Evolutionary conservation across 2,888 invertebrate genomes (phyloP).

Genomic region (Drosophila stalkeri): DNA sequence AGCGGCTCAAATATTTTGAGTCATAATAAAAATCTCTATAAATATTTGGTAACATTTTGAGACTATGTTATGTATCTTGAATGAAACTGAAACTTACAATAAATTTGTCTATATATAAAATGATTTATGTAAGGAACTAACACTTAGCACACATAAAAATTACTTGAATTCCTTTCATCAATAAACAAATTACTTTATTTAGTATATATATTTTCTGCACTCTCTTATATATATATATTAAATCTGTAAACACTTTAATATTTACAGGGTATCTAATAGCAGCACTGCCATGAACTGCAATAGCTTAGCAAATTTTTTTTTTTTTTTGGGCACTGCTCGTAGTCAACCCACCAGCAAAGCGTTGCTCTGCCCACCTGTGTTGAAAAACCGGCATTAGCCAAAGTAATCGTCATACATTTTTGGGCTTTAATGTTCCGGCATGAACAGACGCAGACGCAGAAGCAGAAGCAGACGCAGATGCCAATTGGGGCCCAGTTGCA

Average conservation of each 20-base stretch:
- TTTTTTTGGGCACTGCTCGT: constrained; percentile 2
- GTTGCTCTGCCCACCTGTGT: constrained; percentile 66
- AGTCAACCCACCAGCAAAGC: constrained; percentile 25
- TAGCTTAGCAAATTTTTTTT: constrained; percentile 3
- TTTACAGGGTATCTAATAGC: constrained; percentile 18
- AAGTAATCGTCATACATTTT: constrained; percentile 73
- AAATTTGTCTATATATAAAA: neutral
- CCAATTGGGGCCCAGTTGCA: constrained; percentile 29
- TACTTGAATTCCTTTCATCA: neutral
- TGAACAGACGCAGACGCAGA: constrained; percentile 32
- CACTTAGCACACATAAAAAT: neutral
- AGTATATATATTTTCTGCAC: too few species aligned
- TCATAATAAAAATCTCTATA: neutral
- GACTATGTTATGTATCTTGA: neutral
- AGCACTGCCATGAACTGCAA: neutral
- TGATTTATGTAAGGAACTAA: neutral
- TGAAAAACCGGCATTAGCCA: constrained; percentile 55
- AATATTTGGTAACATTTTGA: neutral
- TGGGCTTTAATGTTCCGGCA: constrained; percentile 75
- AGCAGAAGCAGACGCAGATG: constrained; percentile 29
- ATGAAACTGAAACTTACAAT: neutral
- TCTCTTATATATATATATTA: too few species aligned
- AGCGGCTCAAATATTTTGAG: too few species aligned
- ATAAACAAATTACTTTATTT: neutral
- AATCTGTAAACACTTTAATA: too few species aligned